phyloP scores from a whole-genome alignment of 2,888 invertebrate species.

The Cactoblastis cactorum region DNA sequence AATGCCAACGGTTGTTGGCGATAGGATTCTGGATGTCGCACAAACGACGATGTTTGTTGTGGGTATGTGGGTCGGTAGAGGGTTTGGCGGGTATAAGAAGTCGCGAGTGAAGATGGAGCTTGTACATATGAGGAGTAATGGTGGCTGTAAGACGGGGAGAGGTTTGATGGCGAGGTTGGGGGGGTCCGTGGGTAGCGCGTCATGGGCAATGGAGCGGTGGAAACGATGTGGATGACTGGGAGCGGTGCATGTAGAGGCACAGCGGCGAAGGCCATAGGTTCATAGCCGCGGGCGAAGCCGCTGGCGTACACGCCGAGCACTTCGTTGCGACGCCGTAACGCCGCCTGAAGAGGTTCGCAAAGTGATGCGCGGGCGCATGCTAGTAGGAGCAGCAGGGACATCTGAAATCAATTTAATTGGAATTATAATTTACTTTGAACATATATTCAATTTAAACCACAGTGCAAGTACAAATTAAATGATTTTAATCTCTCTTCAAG shows the following conservation, averaged over 20 bases:
- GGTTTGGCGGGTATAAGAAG: background rate
- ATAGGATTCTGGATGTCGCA: slow-evolving; percentile 6
- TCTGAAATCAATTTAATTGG: slow-evolving; percentile 27
- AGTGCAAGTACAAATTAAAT: too few relatives aligned
- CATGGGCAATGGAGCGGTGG: slow-evolving; percentile 32
- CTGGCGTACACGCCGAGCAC: slow-evolving; percentile 37
- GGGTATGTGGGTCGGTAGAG: background rate
- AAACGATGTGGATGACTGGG: slow-evolving; percentile 50
- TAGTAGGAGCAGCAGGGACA: slow-evolving; percentile 36
- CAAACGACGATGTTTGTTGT: background rate
- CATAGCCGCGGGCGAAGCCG: slow-evolving; percentile 42
- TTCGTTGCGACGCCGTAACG: slow-evolving; percentile 37
- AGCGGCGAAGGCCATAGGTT: slow-evolving; percentile 53
- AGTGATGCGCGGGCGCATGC: slow-evolving; percentile 29
- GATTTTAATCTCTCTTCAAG: too few relatives aligned
- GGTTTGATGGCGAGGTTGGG: background rate
- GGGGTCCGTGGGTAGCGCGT: slow-evolving; percentile 17
- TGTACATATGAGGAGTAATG: background rate
- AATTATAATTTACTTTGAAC: background rate
- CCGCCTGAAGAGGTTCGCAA: slow-evolving; percentile 33
- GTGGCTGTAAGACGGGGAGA: slow-evolving; percentile 1
- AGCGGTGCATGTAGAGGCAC: slow-evolving; percentile 56
- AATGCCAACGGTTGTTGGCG: background rate
- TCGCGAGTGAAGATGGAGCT: background rate
- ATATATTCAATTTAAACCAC: background rate